Conservation (phyloP, 2,888 invertebrate species). For the Lysandra coridon region DNA sequence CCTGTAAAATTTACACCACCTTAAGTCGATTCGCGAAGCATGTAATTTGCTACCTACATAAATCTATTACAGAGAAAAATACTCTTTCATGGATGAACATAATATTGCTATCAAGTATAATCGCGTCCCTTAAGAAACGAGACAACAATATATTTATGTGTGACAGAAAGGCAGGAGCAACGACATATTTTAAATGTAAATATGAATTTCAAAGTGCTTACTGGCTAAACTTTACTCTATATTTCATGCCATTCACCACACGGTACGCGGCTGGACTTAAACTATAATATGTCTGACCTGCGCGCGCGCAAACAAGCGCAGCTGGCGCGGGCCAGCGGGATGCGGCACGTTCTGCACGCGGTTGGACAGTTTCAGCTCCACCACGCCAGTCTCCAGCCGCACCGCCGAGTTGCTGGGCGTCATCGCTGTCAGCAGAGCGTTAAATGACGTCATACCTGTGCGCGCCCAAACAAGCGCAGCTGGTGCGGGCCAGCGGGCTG, state of each 20-base stretch:
- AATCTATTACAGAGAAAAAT: too few species aligned
- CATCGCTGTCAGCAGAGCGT: conserved; percentile 96
- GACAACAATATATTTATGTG: too few species aligned
- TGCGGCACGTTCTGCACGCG: conserved; percentile 92
- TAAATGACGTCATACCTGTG: conserved; percentile 63
- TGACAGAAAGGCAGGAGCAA: too few species aligned
- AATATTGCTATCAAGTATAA: too few species aligned
- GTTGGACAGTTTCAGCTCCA: conserved; percentile 96
- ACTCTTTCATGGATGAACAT: too few species aligned
- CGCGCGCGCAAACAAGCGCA: conserved; percentile 87
- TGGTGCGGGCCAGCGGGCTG: conserved; percentile 84
- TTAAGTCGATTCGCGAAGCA: too few species aligned
- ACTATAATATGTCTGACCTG: conserved; percentile 64
- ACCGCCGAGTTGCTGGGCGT: conserved; percentile 99
- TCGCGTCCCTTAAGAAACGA: too few species aligned
- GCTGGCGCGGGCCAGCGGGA: conserved; percentile 84
- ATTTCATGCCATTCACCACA: too few species aligned
- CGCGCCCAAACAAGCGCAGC: conserved; percentile 87
- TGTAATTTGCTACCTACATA: too few species aligned
- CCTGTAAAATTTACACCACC: conserved; percentile 63
- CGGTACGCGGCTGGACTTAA: conserved; percentile 89
- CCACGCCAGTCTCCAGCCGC: conserved; percentile 95
- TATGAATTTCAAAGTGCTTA: background rate
- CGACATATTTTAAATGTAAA: background rate
- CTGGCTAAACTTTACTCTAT: too few species aligned